These are phyloP conservation scores for Fregata magnificens DNA, from an alignment of 2,113 vertebrate genomes.

Conservation along the genomic window DNA sequence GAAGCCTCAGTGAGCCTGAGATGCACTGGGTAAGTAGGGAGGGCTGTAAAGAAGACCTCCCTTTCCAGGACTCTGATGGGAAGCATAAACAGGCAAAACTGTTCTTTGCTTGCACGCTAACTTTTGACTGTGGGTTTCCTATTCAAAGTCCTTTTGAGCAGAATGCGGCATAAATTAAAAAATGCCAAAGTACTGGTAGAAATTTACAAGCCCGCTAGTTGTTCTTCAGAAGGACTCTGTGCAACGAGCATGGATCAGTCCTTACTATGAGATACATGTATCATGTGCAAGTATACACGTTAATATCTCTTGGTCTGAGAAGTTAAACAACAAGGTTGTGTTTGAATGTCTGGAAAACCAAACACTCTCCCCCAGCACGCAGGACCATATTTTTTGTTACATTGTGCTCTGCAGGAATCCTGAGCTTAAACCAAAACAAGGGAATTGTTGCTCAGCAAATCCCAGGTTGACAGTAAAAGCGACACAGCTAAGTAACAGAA, in stretches of 20 bases:
- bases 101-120: neutral
- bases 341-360: neutral
- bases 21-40: neutral
- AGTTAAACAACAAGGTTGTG: neutral
- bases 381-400: neutral
- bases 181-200: neutral
- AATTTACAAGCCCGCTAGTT: neutral
- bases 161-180: neutral
- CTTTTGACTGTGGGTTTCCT: neutral
- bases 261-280: neutral
- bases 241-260: neutral
- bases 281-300: neutral
- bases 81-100: neutral
- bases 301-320: neutral
- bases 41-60: neutral
- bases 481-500: neutral
- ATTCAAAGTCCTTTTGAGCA: neutral
- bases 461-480: neutral
- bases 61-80: neutral
- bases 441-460: neutral
- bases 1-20: neutral
- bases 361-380: rapidly evolving
- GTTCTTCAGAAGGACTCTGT: neutral
- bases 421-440: neutral
- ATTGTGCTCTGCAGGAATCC: neutral